A percentile compares a stretch with the other conserved stretches of the same genome.
Evolutionary conservation across 2,888 invertebrate species (phyloP).

Genomic region (Lepeophtheirus nordmannii): DNA sequence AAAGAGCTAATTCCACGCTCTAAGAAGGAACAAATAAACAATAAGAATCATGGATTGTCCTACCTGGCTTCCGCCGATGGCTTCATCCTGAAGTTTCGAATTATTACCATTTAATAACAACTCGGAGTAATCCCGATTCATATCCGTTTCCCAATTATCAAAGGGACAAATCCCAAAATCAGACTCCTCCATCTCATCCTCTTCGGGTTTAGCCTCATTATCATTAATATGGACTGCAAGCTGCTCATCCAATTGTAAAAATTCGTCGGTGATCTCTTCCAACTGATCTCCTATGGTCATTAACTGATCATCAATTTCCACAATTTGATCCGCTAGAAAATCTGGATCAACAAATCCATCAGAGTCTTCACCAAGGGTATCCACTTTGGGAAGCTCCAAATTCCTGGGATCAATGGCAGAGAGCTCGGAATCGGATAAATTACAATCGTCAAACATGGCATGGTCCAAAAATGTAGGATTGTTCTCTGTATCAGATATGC

Average conservation of each 20-base stretch:
- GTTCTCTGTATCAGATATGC: slow-evolving; percentile 4
- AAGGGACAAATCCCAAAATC: no score
- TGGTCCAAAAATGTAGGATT: background rate
- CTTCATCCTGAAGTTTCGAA: no score
- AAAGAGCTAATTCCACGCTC: no score
- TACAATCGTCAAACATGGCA: background rate
- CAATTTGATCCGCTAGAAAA: background rate
- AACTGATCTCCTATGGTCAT: background rate
- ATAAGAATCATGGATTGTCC: no score
- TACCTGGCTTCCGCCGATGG: no score
- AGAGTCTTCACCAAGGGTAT: background rate
- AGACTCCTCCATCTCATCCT: no score
- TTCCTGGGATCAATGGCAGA: background rate
- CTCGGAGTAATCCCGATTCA: no score
- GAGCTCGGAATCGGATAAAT: background rate
- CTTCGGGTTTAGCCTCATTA: no score
- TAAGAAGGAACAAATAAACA: no score
- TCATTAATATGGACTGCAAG: background rate
- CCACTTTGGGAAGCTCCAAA: background rate
- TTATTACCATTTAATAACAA: no score
- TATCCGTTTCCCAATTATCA: no score
- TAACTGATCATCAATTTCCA: slow-evolving; percentile 10
- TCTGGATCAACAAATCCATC: background rate
- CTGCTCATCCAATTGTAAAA: slow-evolving; percentile 8
- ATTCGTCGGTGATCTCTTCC: slow-evolving; percentile 4